Evolutionary conservation across 2,888 invertebrate species (phyloP).

Genomic region (Trisateles emortualis): DNA sequence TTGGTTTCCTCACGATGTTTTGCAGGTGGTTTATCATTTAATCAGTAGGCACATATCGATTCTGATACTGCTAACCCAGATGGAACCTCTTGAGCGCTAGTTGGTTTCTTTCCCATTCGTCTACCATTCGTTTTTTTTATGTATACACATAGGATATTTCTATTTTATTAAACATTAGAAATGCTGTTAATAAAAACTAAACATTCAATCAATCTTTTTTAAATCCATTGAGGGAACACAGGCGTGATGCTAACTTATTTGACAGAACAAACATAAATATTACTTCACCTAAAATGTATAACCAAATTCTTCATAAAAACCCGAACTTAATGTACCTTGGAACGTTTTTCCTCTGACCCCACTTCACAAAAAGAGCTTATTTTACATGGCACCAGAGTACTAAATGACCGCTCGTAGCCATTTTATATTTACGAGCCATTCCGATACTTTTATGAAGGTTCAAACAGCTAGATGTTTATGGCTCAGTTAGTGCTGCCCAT

Average conservation of each 20-base stretch:
- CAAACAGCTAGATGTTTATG: conserved; percentile 49
- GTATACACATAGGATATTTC: too few relatives aligned
- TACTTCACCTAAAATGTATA: neutral
- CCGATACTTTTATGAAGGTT: conserved; percentile 59
- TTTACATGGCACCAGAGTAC: conserved; percentile 34
- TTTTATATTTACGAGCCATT: conserved; percentile 66
- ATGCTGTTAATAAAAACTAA: neutral
- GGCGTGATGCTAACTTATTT: neutral
- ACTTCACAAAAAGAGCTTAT: conserved; percentile 30
- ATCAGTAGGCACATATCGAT: too few relatives aligned
- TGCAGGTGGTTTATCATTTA: too few relatives aligned
- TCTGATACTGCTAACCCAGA: too few relatives aligned
- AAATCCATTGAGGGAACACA: too few relatives aligned
- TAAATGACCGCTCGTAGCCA: conserved; percentile 53
- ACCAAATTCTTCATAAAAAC: conserved; percentile 10
- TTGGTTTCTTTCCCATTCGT: too few relatives aligned
- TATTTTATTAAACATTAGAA: neutral
- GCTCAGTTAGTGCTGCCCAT: conserved; percentile 46
- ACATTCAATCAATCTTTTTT: too few relatives aligned
- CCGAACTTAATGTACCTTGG: conserved; percentile 4
- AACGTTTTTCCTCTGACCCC: conserved; percentile 9
- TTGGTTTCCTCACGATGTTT: too few relatives aligned
- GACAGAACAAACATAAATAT: neutral
- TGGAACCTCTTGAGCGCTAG: too few relatives aligned
- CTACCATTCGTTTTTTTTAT: too few relatives aligned